phyloP scores from a whole-genome alignment of 2,888 invertebrate genomes.

The Amphimallon solstitiale region DNA sequence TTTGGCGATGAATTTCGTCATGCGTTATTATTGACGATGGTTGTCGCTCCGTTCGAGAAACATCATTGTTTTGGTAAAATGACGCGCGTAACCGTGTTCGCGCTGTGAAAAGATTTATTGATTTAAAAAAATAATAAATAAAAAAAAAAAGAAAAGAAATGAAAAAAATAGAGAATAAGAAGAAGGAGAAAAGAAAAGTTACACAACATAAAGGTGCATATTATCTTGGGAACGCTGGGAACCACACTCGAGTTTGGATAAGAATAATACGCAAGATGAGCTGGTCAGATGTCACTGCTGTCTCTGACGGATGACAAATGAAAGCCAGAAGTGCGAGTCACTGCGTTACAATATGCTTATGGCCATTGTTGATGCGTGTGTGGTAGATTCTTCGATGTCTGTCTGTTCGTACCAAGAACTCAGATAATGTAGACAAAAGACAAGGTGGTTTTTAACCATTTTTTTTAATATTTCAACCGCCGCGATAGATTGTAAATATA shows the following conservation, averaged over 20 bases:
- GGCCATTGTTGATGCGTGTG: constrained; percentile 52
- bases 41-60: constrained; percentile 13
- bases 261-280: constrained; percentile 54
- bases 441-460: constrained; percentile 35
- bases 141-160: constrained; percentile 10
- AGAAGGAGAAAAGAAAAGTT: constrained; percentile 28
- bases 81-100: constrained; percentile 26
- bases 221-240: constrained; percentile 55
- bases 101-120: constrained; percentile 29
- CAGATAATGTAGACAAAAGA: constrained; percentile 31
- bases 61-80: constrained; percentile 27
- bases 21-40: not conserved
- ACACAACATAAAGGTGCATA: constrained; percentile 39
- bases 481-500: constrained; percentile 19
- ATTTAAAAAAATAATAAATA: constrained; percentile 33
- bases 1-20: constrained; percentile 26
- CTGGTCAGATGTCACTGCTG: constrained; percentile 62
- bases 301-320: constrained; percentile 62
- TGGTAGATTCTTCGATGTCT: constrained; percentile 50
- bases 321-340: constrained; percentile 60
- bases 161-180: too few relatives aligned
- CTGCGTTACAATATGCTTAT: constrained; percentile 56
- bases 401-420: constrained; percentile 34
- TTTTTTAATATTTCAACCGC: constrained; percentile 18
- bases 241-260: constrained; percentile 46